A percentile compares a stretch with the other conserved stretches of the same genome.
phyloP scores from a whole-genome alignment of 1,140 invertebrate genomes.

The Augochlora pura region DNA sequence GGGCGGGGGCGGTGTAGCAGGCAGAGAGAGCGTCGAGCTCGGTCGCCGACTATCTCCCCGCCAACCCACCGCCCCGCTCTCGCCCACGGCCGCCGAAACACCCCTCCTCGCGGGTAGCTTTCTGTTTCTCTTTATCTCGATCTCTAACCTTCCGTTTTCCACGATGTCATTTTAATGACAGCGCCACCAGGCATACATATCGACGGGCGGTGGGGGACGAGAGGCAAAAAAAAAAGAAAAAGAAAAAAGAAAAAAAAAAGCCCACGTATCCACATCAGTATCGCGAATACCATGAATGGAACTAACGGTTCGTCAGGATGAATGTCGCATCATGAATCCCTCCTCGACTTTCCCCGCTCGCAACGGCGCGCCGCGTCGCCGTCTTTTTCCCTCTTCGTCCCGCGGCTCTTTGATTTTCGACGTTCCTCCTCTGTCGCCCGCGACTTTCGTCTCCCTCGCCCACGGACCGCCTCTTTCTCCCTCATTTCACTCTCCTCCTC shows the following conservation, averaged over 20 bases:
- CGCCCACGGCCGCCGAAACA: not conserved
- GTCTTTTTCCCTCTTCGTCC: not conserved
- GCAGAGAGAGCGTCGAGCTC: not conserved
- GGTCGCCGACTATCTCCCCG: conserved; percentile 57
- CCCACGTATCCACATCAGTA: conserved; percentile 54
- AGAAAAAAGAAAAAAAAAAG: not conserved
- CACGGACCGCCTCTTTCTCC: conserved; percentile 14
- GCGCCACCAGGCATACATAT: conserved; percentile 60
- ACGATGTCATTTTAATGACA: conserved; percentile 70
- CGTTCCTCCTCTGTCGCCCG: conserved; percentile 5
- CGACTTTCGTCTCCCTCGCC: conserved; percentile 13
- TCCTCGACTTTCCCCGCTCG: conserved; percentile 16
- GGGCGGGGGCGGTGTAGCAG: not conserved
- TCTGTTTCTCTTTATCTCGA: conserved; percentile 33
- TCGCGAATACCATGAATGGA: conserved; percentile 68
- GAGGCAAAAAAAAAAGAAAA: too few relatives aligned
- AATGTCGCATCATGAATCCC: conserved; percentile 57
- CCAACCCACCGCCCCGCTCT: too few relatives aligned
- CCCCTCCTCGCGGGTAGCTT: not conserved
- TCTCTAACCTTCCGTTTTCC: conserved; percentile 47
- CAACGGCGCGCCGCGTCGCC: too few relatives aligned
- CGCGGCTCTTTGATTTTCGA: not conserved
- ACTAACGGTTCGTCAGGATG: conserved; percentile 69
- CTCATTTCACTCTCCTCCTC: conserved; percentile 3
- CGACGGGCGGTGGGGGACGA: conserved; percentile 18